Conservation (phyloP, 2,113 vertebrate genomes). For the Microcebus lehilahytsara region DNA sequence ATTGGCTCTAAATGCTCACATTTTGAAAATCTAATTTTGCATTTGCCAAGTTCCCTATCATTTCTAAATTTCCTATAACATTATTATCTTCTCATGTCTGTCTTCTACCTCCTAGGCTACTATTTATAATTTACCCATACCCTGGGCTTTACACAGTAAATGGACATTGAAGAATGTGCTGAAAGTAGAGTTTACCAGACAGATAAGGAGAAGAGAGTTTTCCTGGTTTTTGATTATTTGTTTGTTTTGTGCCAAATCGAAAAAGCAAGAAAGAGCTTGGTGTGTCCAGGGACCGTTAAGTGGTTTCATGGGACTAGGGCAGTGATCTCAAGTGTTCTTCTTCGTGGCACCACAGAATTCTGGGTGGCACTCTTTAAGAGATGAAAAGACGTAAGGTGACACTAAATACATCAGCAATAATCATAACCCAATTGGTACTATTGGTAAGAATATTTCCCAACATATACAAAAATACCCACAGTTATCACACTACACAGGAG, state of each 20-base stretch:
- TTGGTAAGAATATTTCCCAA: not conserved
- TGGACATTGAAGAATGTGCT: not conserved
- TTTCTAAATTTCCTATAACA: not conserved
- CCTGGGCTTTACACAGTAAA: not conserved
- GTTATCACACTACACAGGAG: not conserved
- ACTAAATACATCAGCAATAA: not conserved
- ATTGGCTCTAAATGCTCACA: not conserved
- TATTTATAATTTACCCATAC: not conserved
- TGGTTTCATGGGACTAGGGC: not conserved
- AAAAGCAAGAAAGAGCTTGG: not conserved
- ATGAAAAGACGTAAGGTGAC: not conserved
- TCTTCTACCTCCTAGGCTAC: not conserved
- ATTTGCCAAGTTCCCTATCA: not conserved
- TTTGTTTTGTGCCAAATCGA: not conserved
- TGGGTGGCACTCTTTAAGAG: not conserved
- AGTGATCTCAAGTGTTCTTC: not conserved
- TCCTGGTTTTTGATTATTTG: not conserved
- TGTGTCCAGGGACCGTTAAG: not conserved
- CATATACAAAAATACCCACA: not conserved
- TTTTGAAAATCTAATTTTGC: constrained; percentile 9
- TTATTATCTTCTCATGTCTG: not conserved
- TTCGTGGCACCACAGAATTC: not conserved
- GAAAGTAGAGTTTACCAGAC: not conserved
- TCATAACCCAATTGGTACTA: not conserved
- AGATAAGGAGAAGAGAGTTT: not conserved